A percentile compares a stretch with the other conserved stretches of the same genome.
Evolutionary conservation across 2,113 vertebrate genomes (phyloP).

Genomic region (Felis chaus): DNA sequence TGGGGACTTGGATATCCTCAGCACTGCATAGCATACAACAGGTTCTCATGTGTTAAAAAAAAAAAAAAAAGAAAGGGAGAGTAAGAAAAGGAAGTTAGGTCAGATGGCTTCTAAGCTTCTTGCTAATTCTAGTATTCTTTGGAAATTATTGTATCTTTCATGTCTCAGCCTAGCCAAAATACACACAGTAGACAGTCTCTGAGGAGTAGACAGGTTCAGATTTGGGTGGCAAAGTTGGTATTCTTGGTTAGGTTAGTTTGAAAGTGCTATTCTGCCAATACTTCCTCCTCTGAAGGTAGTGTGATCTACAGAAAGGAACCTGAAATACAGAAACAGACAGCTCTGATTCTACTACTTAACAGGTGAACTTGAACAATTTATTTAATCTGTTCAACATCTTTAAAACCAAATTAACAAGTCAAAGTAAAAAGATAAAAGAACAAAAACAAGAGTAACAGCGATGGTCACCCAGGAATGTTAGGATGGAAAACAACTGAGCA

Average conservation of each 20-base stretch:
- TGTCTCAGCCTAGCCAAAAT: background rate
- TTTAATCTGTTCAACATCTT: background rate
- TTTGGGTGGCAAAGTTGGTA: background rate
- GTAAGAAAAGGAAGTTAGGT: background rate
- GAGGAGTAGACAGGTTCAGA: background rate
- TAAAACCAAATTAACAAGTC: background rate
- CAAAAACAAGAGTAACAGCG: background rate
- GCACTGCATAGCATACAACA: background rate
- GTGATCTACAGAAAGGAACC: background rate
- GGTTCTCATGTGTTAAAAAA: background rate
- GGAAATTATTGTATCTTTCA: background rate
- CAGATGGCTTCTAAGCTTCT: background rate
- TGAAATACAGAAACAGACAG: background rate
- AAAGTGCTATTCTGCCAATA: background rate
- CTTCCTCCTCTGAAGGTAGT: background rate
- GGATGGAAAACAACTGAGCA: background rate
- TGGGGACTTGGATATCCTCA: background rate
- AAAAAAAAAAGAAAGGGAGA: background rate
- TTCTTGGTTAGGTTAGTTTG: background rate
- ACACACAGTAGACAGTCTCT: background rate
- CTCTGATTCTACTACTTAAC: background rate
- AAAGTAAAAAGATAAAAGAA: background rate
- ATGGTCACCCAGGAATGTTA: background rate
- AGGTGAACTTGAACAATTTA: background rate
- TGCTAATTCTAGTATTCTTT: background rate